Evolutionary conservation across 2,113 vertebrate genomes (phyloP), one percentile per base, ranked within the genome.

Genomic region (Paramormyrops kingsleyae): DNA sequence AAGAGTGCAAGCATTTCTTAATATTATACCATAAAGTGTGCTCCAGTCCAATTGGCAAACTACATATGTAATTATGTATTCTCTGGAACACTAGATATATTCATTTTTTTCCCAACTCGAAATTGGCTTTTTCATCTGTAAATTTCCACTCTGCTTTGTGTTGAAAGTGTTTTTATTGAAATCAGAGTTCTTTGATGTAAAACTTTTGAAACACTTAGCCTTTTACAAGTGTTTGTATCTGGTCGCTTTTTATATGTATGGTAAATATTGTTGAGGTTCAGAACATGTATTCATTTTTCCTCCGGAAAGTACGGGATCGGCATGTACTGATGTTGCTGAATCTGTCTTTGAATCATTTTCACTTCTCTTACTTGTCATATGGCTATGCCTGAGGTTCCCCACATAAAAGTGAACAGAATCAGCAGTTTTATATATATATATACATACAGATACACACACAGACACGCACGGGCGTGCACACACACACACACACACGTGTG

Each of bases 61-160:
- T 80, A 42, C 35, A 42, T 19, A 39, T 80, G 74, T 80, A 35
- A 80, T 80, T 80, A 80, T 80, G 74, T 80, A 80, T 35, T 42
- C 74, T 39, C 35, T 15, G 31, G 35, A 42, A 17, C 35, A 19
- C 74, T 17, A 80, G 35, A 27, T 80, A 80, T n/a, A 46, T 84
- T 84, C 8, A 21, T 84, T 47, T 46, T 39, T 46, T 84, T 46
- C 46, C 3, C 2, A 8, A 84, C 39, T 84, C 39, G 24, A 47
- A 84, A 84, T 94, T 95, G 94, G 93, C 93, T 87, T 93, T 95
- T 94, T 95, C 93, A 95, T 94, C 91, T 80, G 31, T 42, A 89
- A 27, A 2, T 88, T 56, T 90, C 90, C 70, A 46, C 62, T 90
- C 90, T 87, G 88, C 91, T 88, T 62, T 91, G 90, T 91, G 90